Conservation (phyloP, 2,888 invertebrate genomes). For the Frankliniella intonsa region DNA sequence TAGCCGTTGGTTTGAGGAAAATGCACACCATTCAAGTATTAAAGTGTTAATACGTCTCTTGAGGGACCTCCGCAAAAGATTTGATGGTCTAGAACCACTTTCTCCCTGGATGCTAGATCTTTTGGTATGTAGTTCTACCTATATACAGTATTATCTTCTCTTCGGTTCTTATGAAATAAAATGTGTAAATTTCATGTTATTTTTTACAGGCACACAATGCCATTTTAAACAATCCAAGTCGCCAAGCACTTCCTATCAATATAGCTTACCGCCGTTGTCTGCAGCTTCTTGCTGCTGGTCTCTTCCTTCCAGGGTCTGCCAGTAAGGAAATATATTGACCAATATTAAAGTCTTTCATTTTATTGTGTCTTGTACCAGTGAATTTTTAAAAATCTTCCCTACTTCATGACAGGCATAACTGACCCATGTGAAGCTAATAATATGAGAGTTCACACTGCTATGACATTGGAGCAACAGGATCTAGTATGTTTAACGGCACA, state of each 20-base stretch:
- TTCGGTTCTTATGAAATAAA: neutral
- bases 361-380: slow-evolving; percentile 25
- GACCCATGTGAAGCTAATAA: slow-evolving; percentile 93
- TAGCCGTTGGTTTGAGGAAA: slow-evolving; percentile 95
- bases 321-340: slow-evolving; percentile 46
- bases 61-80: slow-evolving; percentile 85
- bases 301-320: slow-evolving; percentile 91
- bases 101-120: slow-evolving; percentile 97
- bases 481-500: slow-evolving; percentile 90
- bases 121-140: slow-evolving; percentile 50
- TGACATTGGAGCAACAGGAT: slow-evolving; percentile 89
- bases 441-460: slow-evolving; percentile 81
- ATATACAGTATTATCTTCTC: neutral
- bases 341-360: slow-evolving; percentile 26
- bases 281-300: slow-evolving; percentile 85
- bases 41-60: slow-evolving; percentile 90
- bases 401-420: slow-evolving; percentile 58
- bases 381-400: neutral
- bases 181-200: slow-evolving; percentile 27
- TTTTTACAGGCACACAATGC: slow-evolving; percentile 76
- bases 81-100: slow-evolving; percentile 83
- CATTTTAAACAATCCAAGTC: slow-evolving; percentile 90
- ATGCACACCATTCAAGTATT: slow-evolving; percentile 93
- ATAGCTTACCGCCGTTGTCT: slow-evolving; percentile 86
- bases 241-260: slow-evolving; percentile 88